A percentile compares a stretch with the other conserved stretches of the same genome.
These are phyloP conservation scores for Sphaeridia pumilis DNA, from an alignment of 2,888 invertebrate genomes.

Conservation along the genomic window DNA sequence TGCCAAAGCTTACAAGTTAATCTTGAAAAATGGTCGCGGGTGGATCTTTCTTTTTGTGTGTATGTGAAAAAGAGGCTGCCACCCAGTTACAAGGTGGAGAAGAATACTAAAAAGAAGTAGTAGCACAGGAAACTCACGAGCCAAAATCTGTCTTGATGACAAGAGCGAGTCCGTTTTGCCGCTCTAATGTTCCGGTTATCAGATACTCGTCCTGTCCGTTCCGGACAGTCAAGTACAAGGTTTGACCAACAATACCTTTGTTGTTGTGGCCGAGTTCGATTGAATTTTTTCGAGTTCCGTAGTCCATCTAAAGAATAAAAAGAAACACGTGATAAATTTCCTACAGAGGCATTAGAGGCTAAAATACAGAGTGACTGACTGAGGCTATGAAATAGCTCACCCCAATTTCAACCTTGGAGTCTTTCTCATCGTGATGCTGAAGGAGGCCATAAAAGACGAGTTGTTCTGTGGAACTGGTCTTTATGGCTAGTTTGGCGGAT, in stretches of 20 bases:
- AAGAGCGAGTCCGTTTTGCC: slow-evolving; percentile 28
- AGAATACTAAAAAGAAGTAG: not conserved
- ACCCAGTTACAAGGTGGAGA: not conserved
- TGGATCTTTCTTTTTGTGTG: not conserved
- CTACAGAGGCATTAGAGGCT: not conserved
- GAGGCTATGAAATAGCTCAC: slow-evolving; percentile 23
- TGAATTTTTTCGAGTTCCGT: slow-evolving; percentile 20
- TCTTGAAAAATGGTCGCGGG: slow-evolving; percentile 19
- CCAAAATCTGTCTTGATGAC: slow-evolving; percentile 31
- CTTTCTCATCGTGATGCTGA: slow-evolving; percentile 30
- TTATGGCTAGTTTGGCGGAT: slow-evolving; percentile 13
- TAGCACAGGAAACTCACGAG: slow-evolving; percentile 31
- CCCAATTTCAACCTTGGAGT: slow-evolving; percentile 27
- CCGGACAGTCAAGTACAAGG: slow-evolving; percentile 21
- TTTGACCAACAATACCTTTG: slow-evolving; percentile 22
- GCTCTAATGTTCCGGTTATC: slow-evolving; percentile 29
- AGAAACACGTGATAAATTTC: not conserved
- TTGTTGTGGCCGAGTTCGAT: slow-evolving; percentile 29
- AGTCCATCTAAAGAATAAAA: slow-evolving; percentile 23
- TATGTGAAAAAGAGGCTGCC: too few species aligned
- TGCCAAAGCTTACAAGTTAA: slow-evolving; percentile 7
- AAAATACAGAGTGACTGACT: not conserved
- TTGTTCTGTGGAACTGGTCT: slow-evolving; percentile 23
- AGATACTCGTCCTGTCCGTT: slow-evolving; percentile 25
- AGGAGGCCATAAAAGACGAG: slow-evolving; percentile 26